These are phyloP conservation scores for Chloroceryle aenea DNA, from an alignment of 2,113 vertebrate species.

Conservation along the genomic window DNA sequence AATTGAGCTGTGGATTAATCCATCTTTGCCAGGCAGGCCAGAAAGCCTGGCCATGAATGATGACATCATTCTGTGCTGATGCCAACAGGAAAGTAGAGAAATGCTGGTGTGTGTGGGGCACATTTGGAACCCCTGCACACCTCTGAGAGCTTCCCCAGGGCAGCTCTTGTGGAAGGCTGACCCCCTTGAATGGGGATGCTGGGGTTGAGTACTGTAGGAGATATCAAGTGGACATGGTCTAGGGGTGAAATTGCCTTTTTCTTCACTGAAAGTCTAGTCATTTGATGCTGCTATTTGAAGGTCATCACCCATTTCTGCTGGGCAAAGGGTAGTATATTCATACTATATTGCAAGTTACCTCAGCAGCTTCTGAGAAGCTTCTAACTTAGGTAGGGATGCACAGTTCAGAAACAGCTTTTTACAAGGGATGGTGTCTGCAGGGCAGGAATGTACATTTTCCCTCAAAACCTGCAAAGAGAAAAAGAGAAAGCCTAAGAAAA, in stretches of 20 bases:
- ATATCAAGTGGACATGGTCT: not conserved
- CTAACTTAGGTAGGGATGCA: not conserved
- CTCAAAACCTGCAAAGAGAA: not conserved
- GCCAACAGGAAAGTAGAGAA: not conserved
- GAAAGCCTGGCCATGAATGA: not conserved
- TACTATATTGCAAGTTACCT: not conserved
- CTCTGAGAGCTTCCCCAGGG: not conserved
- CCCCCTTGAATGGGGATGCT: not conserved
- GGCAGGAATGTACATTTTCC: not conserved
- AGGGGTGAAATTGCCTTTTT: not conserved
- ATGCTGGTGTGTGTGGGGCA: not conserved
- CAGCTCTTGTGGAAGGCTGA: not conserved
- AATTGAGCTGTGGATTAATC: not conserved
- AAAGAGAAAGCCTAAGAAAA: not conserved
- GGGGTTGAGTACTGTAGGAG: not conserved
- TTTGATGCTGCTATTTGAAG: not conserved
- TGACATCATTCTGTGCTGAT: not conserved
- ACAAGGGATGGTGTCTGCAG: not conserved
- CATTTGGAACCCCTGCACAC: not conserved
- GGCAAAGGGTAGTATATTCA: not conserved
- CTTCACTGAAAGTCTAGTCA: not conserved
- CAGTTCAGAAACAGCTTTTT: not conserved
- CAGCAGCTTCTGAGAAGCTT: not conserved
- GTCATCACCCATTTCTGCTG: not conserved
- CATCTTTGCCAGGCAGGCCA: not conserved